Conservation (phyloP, 1,140 invertebrate species). For the Orius insidiosus region DNA sequence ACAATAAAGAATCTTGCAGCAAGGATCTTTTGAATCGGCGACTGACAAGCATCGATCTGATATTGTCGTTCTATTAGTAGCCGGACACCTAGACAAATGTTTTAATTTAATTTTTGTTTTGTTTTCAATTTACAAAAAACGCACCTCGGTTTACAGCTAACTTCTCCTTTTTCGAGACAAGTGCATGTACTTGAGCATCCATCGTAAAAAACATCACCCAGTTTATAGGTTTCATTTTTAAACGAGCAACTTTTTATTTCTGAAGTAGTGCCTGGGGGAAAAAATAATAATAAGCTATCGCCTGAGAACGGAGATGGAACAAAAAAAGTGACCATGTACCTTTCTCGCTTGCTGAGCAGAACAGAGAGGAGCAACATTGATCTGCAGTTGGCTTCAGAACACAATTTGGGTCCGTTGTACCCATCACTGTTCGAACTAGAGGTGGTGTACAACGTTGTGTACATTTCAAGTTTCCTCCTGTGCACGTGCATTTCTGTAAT, state of each 20-base stretch:
- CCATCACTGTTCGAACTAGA: slow-evolving; percentile 38
- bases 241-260: slow-evolving; percentile 43
- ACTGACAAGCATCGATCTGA: slow-evolving; percentile 53
- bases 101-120: slow-evolving; percentile 1
- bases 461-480: slow-evolving; percentile 39
- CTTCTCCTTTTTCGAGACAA: slow-evolving; percentile 50
- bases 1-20: slow-evolving; percentile 67
- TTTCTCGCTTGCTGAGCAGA: slow-evolving; percentile 35
- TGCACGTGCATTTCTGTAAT: slow-evolving; percentile 50
- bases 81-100: slow-evolving; percentile 30
- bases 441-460: slow-evolving; percentile 43
- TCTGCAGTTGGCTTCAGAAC: slow-evolving; percentile 42
- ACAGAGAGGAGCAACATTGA: slow-evolving; percentile 48
- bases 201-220: slow-evolving; percentile 54
- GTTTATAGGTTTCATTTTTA: slow-evolving; percentile 50
- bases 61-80: slow-evolving; percentile 25
- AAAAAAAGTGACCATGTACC: slow-evolving; percentile 4
- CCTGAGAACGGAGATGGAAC: slow-evolving; percentile 19
- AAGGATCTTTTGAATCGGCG: slow-evolving; percentile 56
- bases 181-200: slow-evolving; percentile 59
- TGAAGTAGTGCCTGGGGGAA: slow-evolving; percentile 23
- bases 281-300: slow-evolving; percentile 15
- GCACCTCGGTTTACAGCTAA: slow-evolving; percentile 52
- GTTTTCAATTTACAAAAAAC: not conserved
- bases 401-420: slow-evolving; percentile 49